These are phyloP conservation scores for Forbesichthys agassizii DNA, from an alignment of 2,113 vertebrate genomes.

Conservation along the genomic window DNA sequence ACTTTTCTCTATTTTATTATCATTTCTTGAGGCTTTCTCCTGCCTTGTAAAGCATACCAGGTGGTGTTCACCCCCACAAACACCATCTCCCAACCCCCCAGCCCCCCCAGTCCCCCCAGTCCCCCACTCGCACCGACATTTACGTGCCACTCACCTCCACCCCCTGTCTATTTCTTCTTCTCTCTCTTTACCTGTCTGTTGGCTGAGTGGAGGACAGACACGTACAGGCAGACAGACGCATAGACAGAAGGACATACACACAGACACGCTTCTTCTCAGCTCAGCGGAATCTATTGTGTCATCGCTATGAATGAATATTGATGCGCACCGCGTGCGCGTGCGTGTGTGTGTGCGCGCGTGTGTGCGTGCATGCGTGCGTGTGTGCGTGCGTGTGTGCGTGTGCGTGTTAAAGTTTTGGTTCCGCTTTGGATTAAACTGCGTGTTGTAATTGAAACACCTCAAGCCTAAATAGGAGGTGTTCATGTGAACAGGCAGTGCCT, in stretches of 20 bases:
- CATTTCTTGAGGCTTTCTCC: slow-evolving; percentile 75
- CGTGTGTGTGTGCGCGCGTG: too few relatives aligned
- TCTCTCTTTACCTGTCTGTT: slow-evolving; percentile 26
- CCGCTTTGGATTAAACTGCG: too few relatives aligned
- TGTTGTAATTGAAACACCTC: too few relatives aligned
- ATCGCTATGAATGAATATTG: too few relatives aligned
- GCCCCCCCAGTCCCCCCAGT: slow-evolving; percentile 59
- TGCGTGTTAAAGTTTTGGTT: too few relatives aligned
- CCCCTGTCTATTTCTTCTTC: slow-evolving; percentile 41
- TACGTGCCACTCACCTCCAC: slow-evolving; percentile 24
- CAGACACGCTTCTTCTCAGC: neutral
- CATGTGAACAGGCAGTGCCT: too few relatives aligned
- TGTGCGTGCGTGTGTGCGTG: too few relatives aligned
- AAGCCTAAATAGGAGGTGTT: too few relatives aligned
- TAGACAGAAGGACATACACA: neutral
- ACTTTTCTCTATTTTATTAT: slow-evolving; percentile 77
- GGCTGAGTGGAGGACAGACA: slow-evolving; percentile 4
- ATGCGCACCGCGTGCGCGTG: too few relatives aligned
- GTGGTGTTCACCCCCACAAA: slow-evolving; percentile 71
- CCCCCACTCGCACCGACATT: slow-evolving; percentile 50
- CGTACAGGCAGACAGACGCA: neutral
- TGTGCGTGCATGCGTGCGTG: too few relatives aligned
- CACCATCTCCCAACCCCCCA: slow-evolving; percentile 64
- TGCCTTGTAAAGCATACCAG: slow-evolving; percentile 76
- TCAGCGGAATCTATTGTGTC: too few relatives aligned